A percentile compares a stretch with the other conserved stretches of the same genome.
Evolutionary conservation across 2,797 vertebrate genomes (phyloP).

Genomic region (Cryptoprocta ferox): DNA sequence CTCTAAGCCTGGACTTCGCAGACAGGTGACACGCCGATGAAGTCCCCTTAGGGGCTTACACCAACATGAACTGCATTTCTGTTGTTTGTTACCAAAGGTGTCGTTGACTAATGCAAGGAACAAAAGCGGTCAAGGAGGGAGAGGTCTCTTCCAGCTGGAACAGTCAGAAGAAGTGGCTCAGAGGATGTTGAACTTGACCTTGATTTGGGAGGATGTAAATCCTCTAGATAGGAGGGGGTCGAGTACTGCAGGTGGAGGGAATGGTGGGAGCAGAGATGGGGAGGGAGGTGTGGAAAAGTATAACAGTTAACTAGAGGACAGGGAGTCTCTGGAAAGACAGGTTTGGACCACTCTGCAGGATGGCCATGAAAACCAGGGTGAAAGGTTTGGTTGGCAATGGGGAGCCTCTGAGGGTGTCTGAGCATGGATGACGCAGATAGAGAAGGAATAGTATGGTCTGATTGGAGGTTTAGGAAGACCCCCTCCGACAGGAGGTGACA

Average conservation of each 20-base stretch:
- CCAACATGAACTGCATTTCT: not conserved
- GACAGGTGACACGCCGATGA: accelerated
- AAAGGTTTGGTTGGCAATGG: not conserved
- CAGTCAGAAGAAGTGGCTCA: not conserved
- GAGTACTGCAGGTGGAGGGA: not conserved
- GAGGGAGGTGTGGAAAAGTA: not conserved
- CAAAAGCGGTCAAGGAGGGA: not conserved
- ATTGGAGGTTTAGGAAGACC: not conserved
- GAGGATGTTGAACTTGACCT: not conserved
- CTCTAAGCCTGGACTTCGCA: not conserved
- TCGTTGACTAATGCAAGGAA: not conserved
- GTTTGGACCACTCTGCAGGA: not conserved
- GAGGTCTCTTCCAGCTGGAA: not conserved
- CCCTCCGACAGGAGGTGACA: not conserved
- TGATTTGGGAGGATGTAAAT: not conserved
- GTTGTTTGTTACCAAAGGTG: not conserved
- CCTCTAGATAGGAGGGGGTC: too few relatives aligned
- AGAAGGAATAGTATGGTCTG: not conserved
- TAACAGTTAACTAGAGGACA: not conserved
- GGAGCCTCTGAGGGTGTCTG: not conserved
- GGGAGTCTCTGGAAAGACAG: not conserved
- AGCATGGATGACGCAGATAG: not conserved
- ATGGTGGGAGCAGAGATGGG: not conserved
- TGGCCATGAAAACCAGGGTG: not conserved
- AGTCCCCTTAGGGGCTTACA: too few relatives aligned